Conservation (phyloP, 2,113 vertebrate genomes). For the Rhinolophus ferrumequinum region DNA sequence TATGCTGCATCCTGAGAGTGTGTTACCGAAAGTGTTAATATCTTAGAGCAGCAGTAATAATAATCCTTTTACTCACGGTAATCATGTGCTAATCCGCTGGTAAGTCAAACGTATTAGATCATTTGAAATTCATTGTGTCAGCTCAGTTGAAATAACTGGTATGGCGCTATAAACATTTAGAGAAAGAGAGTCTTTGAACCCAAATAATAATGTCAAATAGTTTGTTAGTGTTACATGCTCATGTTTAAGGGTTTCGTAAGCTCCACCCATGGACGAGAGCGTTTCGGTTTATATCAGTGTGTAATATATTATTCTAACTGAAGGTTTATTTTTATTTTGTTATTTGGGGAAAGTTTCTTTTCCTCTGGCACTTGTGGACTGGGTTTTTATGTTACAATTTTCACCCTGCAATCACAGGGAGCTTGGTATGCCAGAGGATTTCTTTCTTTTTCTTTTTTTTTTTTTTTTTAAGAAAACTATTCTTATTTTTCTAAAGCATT, state of each 20-base stretch:
- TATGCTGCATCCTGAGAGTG: slow-evolving; percentile 73
- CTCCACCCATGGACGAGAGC: slow-evolving; percentile 73
- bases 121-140: slow-evolving; percentile 86
- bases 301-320: slow-evolving; percentile 73
- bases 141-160: slow-evolving; percentile 81
- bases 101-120: slow-evolving; percentile 86
- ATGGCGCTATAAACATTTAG: slow-evolving; percentile 80
- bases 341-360: slow-evolving; percentile 79
- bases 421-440: slow-evolving; percentile 7
- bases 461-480: slow-evolving; percentile 45
- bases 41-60: slow-evolving; percentile 84
- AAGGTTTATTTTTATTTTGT: slow-evolving; percentile 82
- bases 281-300: slow-evolving; percentile 72
- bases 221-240: slow-evolving; percentile 77
- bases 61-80: slow-evolving; percentile 85
- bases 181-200: slow-evolving; percentile 79
- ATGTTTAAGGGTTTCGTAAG: slow-evolving; percentile 75
- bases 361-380: slow-evolving; percentile 64
- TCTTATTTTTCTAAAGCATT: neutral
- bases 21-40: slow-evolving; percentile 86
- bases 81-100: slow-evolving; percentile 88
- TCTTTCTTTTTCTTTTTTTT: slow-evolving; percentile 16
- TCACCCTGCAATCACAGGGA: slow-evolving; percentile 53
- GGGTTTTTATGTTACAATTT: slow-evolving; percentile 70
- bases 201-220: slow-evolving; percentile 82